Base-by-base conservation (phyloP, 2,113 vertebrate species). In the Myodes glareolus region DNA sequence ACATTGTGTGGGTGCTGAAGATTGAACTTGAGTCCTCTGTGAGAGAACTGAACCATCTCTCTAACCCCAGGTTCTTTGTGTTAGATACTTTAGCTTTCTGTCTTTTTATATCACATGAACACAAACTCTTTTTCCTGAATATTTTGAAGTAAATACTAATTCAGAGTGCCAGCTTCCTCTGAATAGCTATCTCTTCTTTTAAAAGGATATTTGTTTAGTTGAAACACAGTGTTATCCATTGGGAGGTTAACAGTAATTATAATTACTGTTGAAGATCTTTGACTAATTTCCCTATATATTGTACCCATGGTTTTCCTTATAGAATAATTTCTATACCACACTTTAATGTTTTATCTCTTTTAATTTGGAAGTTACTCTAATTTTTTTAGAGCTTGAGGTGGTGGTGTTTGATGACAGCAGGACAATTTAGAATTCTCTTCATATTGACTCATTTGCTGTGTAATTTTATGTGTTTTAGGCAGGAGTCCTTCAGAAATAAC, bases 401-500 rank as follows among this genome's bases (percentile, higher is more conserved):
- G 29, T 91, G 5, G 45, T 86, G 63, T 42, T 88, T 93, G 50
- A 63, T 91, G 61, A 82, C 29, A 92, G 55, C 45, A 84, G 63
- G 33, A 33, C 45, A 81, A 7, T 84, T 94, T 97, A 85, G 50
- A 90, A 92, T 76, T 97, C 50, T 12, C 58, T 96, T 33, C 70
- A 0, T 94, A 55, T 76, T 81, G 33, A 45, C 58, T 77, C 95
- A 29, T 67, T 36, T 93, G 33, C 70, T 90, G 8, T 75, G 63
- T 31, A 88, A 76, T 23, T 33, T 63, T 90, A 47, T 88, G 10
- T 16, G 10, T 94, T 90, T 96, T 94, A 85, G 42, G 31, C 88
- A 93, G 93, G 76, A 92, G 23, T 67, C 75, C 39, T 81, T 47
- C 52, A 92, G 50, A 94, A 96, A 36, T 67, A 33, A 67, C 82